Base-by-base conservation (phyloP, 2,797 vertebrate genomes). In the Centropyge bicolor region DNA sequence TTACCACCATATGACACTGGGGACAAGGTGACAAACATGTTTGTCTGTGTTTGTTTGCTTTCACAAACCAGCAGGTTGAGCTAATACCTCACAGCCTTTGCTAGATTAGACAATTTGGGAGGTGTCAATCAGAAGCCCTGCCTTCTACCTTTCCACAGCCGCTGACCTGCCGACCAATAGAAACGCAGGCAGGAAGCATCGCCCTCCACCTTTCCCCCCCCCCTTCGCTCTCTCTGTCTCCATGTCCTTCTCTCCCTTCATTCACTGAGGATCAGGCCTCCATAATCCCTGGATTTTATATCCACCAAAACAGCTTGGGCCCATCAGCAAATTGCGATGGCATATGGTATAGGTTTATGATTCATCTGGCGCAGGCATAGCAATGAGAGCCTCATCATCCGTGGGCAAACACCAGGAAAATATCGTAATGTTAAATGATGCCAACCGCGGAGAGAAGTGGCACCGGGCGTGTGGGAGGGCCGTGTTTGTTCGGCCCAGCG, bases 321-420 rank as follows among this genome's bases (percentile, higher is more conserved):
- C 97, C 97, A 99, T 99, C 98, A 99, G 96, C 96, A 98, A 99
- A 99, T 98, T 98, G 97, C 95, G 92, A 93, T 82, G 97, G 95
- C 98, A 99, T 99, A 99, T 98, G 98, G 98, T 97, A 95, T 95
- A 98, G 97, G 97, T 99, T 99, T 98, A 98, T 95, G 96, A 97
- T 96, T 98, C 97, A 98, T 98, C 98, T 98, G 97, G 97, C 97
- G 96, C 95, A 94, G 87, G 94, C 96, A 96, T 95, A 95, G 96
- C 96, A 96, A 96, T 93, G 95, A 95, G 96, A 93, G 93, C 94
- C 86, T 84, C 93, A 92, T 97, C 96, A 97, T 96, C 95, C 93
- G 93, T 95, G 93, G 93, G 94, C 96, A 97, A 97, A 97, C 94
- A 95, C 89, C 75, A 94, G 93, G 75, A 94, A 95, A 97, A 96